Evolutionary conservation across 2,113 vertebrate genomes (phyloP).

Genomic region (Clupea harengus): DNA sequence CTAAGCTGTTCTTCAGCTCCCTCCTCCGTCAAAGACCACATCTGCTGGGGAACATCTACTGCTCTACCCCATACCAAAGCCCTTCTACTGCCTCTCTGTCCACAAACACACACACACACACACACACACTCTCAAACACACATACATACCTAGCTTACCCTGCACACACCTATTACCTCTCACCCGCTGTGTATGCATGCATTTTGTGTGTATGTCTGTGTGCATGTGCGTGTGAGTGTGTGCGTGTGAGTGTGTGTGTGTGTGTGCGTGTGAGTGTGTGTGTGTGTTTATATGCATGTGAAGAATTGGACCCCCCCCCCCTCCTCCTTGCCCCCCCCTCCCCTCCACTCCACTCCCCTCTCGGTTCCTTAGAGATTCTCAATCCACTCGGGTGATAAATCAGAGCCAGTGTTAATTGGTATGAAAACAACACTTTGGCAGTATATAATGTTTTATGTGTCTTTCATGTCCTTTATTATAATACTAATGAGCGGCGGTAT

Average conservation of each 20-base stretch:
- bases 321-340: no score
- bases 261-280: neutral
- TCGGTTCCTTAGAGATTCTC: conserved; percentile 78
- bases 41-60: conserved; percentile 10
- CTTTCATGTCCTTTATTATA: conserved; percentile 98
- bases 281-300: neutral
- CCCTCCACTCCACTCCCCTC: neutral
- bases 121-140: neutral
- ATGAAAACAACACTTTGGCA: conserved; percentile 97
- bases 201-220: neutral
- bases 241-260: neutral
- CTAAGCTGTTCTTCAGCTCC: conserved; percentile 32
- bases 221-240: neutral
- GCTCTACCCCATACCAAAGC: neutral
- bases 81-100: neutral
- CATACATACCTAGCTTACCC: neutral
- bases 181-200: neutral
- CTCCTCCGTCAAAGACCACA: conserved; percentile 11
- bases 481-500: conserved; percentile 96
- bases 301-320: neutral
- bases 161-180: neutral
- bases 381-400: conserved; percentile 90
- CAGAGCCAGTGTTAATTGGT: conserved; percentile 91
- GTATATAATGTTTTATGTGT: conserved; percentile 98
- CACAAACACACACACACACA: neutral